Evolutionary conservation across 2,888 invertebrate genomes (phyloP).

Genomic region (Lapara coniferarum): DNA sequence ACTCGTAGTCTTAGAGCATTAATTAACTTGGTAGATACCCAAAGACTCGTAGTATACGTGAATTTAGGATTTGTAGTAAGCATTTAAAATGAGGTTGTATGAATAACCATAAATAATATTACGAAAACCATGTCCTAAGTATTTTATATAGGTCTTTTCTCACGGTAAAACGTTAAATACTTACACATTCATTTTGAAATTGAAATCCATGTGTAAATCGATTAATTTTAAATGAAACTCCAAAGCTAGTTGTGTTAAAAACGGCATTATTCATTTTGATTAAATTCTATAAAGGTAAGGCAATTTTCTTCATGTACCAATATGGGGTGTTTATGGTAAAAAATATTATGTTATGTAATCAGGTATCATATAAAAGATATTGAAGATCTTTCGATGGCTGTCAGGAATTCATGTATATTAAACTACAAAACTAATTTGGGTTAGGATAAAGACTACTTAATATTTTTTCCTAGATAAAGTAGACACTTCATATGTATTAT

Average conservation of each 20-base stretch:
- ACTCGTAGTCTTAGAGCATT: too few species aligned
- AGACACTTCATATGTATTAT: too few species aligned
- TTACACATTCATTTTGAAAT: neutral
- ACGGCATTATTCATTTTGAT: neutral
- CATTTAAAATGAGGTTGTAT: constrained; percentile 2
- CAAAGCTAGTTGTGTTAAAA: constrained; percentile 13
- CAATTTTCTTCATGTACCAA: neutral
- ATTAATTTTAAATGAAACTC: constrained; percentile 14
- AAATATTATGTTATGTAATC: too few species aligned
- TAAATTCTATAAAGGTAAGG: neutral
- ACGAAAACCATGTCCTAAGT: constrained; percentile 8
- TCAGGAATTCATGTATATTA: too few species aligned
- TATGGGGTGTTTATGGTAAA: too few species aligned
- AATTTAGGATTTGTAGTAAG: neutral
- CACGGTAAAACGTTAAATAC: constrained; percentile 3
- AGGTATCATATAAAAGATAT: too few species aligned
- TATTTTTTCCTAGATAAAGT: too few species aligned
- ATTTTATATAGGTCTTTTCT: neutral
- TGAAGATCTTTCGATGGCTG: too few species aligned
- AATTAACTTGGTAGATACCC: too few species aligned
- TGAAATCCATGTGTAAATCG: constrained; percentile 17
- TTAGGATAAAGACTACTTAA: too few species aligned
- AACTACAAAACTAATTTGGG: too few species aligned
- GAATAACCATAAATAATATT: neutral
- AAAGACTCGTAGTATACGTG: neutral